Evolutionary conservation across 2,113 vertebrate genomes (phyloP).

Genomic region (Indicator indicator): DNA sequence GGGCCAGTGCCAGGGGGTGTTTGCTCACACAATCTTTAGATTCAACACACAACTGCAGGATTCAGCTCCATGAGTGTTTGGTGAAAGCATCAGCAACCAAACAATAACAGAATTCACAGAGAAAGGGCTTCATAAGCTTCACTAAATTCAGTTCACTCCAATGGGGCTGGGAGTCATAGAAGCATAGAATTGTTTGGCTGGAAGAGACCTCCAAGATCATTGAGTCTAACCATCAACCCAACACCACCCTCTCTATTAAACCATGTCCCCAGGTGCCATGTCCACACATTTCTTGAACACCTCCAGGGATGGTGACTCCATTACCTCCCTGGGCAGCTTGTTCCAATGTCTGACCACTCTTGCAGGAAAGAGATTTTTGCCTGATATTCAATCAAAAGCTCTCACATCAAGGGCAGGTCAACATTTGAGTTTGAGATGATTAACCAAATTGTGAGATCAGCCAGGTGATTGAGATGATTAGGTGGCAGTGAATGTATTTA

Average conservation of each 20-base stretch:
- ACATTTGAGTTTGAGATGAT: background rate
- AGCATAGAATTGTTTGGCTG: too few species aligned
- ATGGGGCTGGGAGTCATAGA: background rate
- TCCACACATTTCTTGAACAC: too few species aligned
- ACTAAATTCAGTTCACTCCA: background rate
- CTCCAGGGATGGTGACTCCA: too few species aligned
- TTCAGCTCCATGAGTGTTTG: background rate
- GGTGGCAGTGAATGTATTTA: background rate
- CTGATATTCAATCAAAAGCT: background rate
- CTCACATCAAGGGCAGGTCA: background rate
- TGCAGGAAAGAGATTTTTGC: too few species aligned
- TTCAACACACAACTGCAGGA: background rate
- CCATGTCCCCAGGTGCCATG: too few species aligned
- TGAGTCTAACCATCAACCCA: too few species aligned
- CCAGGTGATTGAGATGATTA: too few species aligned
- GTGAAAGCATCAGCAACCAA: background rate
- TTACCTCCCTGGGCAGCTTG: too few species aligned
- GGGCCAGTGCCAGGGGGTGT: background rate
- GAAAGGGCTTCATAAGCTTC: background rate
- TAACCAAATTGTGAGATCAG: too few species aligned
- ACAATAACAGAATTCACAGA: background rate
- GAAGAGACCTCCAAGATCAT: too few species aligned
- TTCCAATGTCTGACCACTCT: too few species aligned
- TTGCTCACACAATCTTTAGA: background rate
- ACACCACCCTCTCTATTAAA: too few species aligned